Evolutionary conservation across 2,888 invertebrate species (phyloP).

Genomic region (Caenorhabditis panamensis): DNA sequence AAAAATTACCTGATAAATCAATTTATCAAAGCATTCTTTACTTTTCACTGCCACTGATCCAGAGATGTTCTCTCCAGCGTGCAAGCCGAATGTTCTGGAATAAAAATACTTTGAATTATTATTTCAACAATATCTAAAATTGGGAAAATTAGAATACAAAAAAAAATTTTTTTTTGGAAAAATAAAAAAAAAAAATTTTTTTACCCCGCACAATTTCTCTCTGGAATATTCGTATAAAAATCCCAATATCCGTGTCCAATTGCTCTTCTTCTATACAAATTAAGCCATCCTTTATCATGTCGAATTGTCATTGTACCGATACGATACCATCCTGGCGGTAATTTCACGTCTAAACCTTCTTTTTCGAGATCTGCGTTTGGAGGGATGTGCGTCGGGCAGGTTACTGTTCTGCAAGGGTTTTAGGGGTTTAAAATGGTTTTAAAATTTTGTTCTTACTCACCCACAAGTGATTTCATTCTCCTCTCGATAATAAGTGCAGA

Average conservation of each 20-base stretch:
- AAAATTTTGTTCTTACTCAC: slow-evolving; percentile 60
- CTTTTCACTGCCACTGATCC: slow-evolving; percentile 81
- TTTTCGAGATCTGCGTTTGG: slow-evolving; percentile 71
- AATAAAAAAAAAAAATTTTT: neutral
- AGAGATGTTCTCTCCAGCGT: slow-evolving; percentile 79
- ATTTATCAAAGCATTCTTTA: slow-evolving; percentile 79
- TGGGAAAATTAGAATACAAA: neutral
- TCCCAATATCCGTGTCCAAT: slow-evolving; percentile 80
- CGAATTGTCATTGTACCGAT: slow-evolving; percentile 79
- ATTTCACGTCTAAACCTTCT: slow-evolving; percentile 78
- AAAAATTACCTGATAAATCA: slow-evolving; percentile 75
- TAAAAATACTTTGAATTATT: slow-evolving; percentile 17
- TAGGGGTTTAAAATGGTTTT: slow-evolving; percentile 2
- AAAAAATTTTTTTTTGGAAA: neutral
- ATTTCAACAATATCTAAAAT: neutral
- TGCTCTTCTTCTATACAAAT: slow-evolving; percentile 77
- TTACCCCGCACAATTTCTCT: slow-evolving; percentile 80
- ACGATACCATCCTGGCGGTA: slow-evolving; percentile 80
- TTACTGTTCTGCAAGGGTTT: slow-evolving; percentile 73
- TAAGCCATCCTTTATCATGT: slow-evolving; percentile 79
- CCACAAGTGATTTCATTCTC: slow-evolving; percentile 80
- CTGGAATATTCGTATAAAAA: slow-evolving; percentile 81
- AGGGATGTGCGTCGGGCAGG: slow-evolving; percentile 77
- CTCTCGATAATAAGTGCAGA: slow-evolving; percentile 80
- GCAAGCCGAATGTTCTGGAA: slow-evolving; percentile 78